These are phyloP conservation scores for Acrocera orbiculus DNA, from an alignment of 2,888 invertebrate species.

Conservation along the genomic window DNA sequence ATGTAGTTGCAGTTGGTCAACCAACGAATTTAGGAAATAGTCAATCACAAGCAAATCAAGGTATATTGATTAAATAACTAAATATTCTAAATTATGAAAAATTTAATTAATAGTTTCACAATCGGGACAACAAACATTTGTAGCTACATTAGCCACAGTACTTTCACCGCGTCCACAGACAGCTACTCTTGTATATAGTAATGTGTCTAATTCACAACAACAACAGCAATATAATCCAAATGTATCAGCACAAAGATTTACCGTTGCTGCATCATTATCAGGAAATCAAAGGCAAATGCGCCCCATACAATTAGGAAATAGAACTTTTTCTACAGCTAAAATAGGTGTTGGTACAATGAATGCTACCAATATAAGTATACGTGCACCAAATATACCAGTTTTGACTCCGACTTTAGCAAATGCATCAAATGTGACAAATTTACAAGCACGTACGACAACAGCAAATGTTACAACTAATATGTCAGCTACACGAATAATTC, in stretches of 20 bases:
- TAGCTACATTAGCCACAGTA: conserved; percentile 26
- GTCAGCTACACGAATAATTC: conserved; percentile 27
- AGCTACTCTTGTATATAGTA: conserved; percentile 29
- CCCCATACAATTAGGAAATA: conserved; percentile 24
- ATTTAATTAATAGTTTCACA: neutral
- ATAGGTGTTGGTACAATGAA: conserved; percentile 18
- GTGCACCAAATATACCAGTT: conserved; percentile 24
- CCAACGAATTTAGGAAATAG: conserved; percentile 13
- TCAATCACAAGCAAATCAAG: conserved; percentile 14
- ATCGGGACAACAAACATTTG: conserved; percentile 20
- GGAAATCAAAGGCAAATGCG: conserved; percentile 25
- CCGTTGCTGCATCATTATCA: conserved; percentile 22
- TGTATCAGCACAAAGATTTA: conserved; percentile 19
- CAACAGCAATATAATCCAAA: conserved; percentile 24
- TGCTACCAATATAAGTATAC: conserved; percentile 29
- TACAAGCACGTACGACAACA: conserved; percentile 12
- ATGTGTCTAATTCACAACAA: conserved; percentile 20
- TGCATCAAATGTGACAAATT: conserved; percentile 11
- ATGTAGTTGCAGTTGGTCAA: conserved; percentile 15
- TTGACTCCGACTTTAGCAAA: conserved; percentile 19
- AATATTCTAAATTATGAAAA: neutral
- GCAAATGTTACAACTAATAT: conserved; percentile 22
- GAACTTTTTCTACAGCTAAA: conserved; percentile 24
- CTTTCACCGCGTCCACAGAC: conserved; percentile 26
- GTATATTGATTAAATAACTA: neutral